Percentiles rank a stretch among this genome's conserved stretches.
These are phyloP conservation scores for Amniataba percoides DNA, from an alignment of 2,797 vertebrate species.

Conservation along the genomic window DNA sequence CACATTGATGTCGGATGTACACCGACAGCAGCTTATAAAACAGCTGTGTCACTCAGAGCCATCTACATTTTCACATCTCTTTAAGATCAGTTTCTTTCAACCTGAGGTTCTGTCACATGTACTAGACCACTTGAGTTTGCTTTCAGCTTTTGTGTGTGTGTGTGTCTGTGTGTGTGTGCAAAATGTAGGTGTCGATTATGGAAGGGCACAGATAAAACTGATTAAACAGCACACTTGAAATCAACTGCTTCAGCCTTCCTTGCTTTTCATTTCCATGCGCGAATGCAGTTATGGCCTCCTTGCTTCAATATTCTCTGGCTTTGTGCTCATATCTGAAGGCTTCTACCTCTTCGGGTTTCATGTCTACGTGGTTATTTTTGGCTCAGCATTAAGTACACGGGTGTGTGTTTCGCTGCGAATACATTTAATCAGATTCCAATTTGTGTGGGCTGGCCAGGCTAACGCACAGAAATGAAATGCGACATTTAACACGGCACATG, in stretches of 20 bases:
- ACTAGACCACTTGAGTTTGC: neutral
- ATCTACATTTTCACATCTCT: slow-evolving; percentile 25
- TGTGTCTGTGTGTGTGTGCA: neutral
- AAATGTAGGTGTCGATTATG: neutral
- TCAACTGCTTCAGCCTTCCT: slow-evolving; percentile 12
- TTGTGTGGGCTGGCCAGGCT: neutral
- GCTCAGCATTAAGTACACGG: slow-evolving; percentile 5
- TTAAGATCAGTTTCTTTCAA: neutral
- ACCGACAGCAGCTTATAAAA: slow-evolving; percentile 14
- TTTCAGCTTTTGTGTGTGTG: neutral
- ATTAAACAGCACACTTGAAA: slow-evolving; percentile 22
- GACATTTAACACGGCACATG: neutral
- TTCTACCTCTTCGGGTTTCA: slow-evolving; percentile 22
- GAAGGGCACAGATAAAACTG: neutral
- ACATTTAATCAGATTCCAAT: slow-evolving; percentile 23
- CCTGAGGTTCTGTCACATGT: slow-evolving; percentile 5
- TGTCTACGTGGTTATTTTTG: slow-evolving; percentile 24
- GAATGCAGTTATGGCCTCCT: too few relatives aligned
- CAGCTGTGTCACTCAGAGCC: slow-evolving; percentile 19
- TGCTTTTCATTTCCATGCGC: slow-evolving; percentile 2
- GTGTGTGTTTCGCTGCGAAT: slow-evolving; percentile 14
- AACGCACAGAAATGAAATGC: neutral
- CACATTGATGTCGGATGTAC: neutral
- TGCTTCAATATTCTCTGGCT: neutral
- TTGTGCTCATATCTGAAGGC: slow-evolving; percentile 1